Evolutionary conservation across 2,113 vertebrate species (phyloP), one percentile per base, ranked within the genome.

Genomic region (Hemibagrus wyckioides): DNA sequence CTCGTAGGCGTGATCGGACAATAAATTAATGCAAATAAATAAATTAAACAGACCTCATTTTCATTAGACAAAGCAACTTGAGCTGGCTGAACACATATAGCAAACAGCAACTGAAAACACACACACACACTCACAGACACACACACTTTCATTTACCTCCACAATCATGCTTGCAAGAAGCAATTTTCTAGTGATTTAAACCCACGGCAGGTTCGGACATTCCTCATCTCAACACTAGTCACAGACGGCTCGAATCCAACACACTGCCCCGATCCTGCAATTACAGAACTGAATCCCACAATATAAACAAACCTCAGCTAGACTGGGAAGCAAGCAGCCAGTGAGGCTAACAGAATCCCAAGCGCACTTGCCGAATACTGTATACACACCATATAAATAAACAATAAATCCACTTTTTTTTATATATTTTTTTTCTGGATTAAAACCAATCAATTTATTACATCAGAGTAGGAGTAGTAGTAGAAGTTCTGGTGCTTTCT

Each of bases 161-260:
- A 89, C 90, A 91, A 89, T 90, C 90, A 89, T 85, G 89, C 87
- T 85, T 44, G 89, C 56, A 75, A 90, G 88, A 90, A 90, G 84
- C 89, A 90, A 91, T 91, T 90, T 90, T 92, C 89, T 80, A 83
- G 85, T 87, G 90, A 89, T 92, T 92, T 91, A 91, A 89, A 89
- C 81, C 83, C 71, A 87, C 56, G 61, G 87, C 83, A 19, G 69
- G 88, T 81, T 57, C 83, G 76, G 89, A 75, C 86, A 85, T 77
- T 83, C 88, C 85, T 89, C 85, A 91, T 89, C 87, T 87, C 80
- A 85, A 52, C 86, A 86, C 71, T 79, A 54, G 82, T 85, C 85
- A 86, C 87, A 77, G 86, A 67, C 86, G 69, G 44, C 80, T 89
- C 89, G 48, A 85, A 75, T 85, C 36, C 80, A 86, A 36, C 88